A percentile compares a stretch with the other conserved stretches of the same genome.
Conservation (phyloP, 2,888 invertebrate genomes). For the Dascillus cervinus region DNA sequence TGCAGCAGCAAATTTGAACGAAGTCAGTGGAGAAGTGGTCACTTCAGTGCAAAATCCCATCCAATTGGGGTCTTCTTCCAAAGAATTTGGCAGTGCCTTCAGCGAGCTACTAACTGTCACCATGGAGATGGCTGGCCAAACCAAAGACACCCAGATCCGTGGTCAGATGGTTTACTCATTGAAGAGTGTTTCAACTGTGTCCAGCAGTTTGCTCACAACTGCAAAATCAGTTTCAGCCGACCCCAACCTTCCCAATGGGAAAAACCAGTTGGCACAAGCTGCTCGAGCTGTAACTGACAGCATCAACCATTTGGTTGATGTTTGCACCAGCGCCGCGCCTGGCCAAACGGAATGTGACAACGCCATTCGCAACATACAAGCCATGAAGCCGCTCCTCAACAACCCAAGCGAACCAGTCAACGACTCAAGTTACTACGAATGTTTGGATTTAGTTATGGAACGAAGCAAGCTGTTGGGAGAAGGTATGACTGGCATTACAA, state of each 20-base stretch:
- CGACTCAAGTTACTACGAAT: conserved; percentile 87
- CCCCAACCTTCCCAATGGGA: conserved; percentile 81
- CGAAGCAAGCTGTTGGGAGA: conserved; percentile 78
- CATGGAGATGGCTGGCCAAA: conserved; percentile 80
- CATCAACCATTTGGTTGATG: conserved; percentile 83
- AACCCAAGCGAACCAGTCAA: conserved; percentile 83
- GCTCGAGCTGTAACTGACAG: conserved; percentile 87
- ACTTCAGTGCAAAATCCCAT: conserved; percentile 65
- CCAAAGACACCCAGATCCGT: conserved; percentile 65
- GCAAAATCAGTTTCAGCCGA: conserved; percentile 88
- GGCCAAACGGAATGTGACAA: conserved; percentile 97
- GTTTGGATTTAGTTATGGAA: conserved; percentile 83
- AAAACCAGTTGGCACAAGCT: conserved; percentile 80
- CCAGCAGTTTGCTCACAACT: conserved; percentile 76
- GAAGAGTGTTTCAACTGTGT: conserved; percentile 79
- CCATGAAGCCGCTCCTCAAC: conserved; percentile 72
- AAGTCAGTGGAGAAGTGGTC: conserved; percentile 76
- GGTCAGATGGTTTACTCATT: conserved; percentile 79
- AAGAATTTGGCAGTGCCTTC: conserved; percentile 71
- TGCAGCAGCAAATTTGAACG: conserved; percentile 77
- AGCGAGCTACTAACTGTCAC: conserved; percentile 68
- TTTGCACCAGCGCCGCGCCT: conserved; percentile 83
- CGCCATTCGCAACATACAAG: conserved; percentile 85
- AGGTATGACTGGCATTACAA: conserved; percentile 92
- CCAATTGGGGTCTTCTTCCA: conserved; percentile 65